phyloP scores from a whole-genome alignment of 2,888 invertebrate genomes.

The Limnephilus auricula region DNA sequence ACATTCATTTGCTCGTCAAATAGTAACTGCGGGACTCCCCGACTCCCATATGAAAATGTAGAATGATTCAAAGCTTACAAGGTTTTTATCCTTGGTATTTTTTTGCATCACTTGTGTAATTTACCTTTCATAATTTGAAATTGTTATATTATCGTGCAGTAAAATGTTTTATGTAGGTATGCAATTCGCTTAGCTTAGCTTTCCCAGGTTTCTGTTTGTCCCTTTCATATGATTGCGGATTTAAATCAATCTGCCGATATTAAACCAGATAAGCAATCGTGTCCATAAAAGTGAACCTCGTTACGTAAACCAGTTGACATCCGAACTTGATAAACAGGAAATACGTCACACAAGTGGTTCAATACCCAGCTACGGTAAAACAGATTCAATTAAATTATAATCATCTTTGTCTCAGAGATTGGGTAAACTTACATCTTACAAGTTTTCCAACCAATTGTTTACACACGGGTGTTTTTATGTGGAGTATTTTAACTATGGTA shows the following conservation, averaged over 20 bases:
- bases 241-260: neutral
- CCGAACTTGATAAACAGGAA: conserved; percentile 9
- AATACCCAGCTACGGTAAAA: conserved; percentile 2
- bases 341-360: conserved; percentile 8
- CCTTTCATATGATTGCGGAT: neutral
- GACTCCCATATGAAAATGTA: neutral
- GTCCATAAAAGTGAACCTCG: neutral
- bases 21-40: neutral
- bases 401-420: neutral
- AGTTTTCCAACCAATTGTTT: too few species aligned
- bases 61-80: neutral
- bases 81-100: neutral
- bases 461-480: neutral
- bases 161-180: too few species aligned
- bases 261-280: neutral
- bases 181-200: neutral
- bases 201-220: neutral
- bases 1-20: neutral
- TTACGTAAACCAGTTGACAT: conserved; percentile 12
- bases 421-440: neutral
- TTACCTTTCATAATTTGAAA: neutral
- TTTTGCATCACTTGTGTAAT: neutral
- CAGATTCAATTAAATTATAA: neutral
- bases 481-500: neutral
- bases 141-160: neutral